These are phyloP conservation scores for Belonocnema kinseyi DNA, from an alignment of 1,140 invertebrate species.

Conservation along the genomic window DNA sequence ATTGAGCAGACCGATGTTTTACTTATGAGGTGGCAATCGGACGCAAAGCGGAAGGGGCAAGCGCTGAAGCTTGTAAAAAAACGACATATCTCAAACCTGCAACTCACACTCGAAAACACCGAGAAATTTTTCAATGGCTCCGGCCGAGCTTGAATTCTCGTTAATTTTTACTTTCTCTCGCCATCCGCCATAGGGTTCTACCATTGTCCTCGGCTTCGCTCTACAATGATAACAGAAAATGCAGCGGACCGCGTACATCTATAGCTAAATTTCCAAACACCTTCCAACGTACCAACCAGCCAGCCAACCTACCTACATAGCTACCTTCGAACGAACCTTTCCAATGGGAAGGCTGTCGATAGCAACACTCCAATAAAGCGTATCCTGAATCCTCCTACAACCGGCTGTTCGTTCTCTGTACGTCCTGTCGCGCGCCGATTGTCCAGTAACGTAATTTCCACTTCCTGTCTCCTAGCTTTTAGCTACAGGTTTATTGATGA, in stretches of 20 bases:
- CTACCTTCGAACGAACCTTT: constrained; percentile 42
- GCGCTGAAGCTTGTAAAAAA: constrained; percentile 35
- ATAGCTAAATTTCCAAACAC: constrained; percentile 35
- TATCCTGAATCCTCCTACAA: constrained; percentile 62
- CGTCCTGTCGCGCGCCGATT: constrained; percentile 22
- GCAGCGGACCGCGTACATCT: constrained; percentile 66
- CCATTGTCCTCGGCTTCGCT: constrained; percentile 69
- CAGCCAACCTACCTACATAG: constrained; percentile 47
- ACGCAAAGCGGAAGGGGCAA: too few species aligned
- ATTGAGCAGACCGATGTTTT: too few species aligned
- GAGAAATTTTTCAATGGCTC: constrained; percentile 73
- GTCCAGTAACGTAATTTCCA: constrained; percentile 63
- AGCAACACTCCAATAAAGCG: constrained; percentile 71
- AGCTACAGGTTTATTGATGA: constrained; percentile 34
- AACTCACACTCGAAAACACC: constrained; percentile 60
- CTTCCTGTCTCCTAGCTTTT: constrained; percentile 30
- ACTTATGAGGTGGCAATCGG: too few species aligned
- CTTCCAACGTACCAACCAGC: constrained; percentile 60
- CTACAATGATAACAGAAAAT: constrained; percentile 73
- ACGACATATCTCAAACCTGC: constrained; percentile 46
- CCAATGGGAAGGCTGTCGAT: constrained; percentile 66
- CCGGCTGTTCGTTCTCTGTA: constrained; percentile 43
- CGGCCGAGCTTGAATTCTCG: constrained; percentile 73
- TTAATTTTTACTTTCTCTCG: constrained; percentile 74
- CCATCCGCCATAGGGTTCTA: constrained; percentile 67